Base-by-base conservation (phyloP, 2,888 invertebrate genomes). In the Rhingia rostrata region DNA sequence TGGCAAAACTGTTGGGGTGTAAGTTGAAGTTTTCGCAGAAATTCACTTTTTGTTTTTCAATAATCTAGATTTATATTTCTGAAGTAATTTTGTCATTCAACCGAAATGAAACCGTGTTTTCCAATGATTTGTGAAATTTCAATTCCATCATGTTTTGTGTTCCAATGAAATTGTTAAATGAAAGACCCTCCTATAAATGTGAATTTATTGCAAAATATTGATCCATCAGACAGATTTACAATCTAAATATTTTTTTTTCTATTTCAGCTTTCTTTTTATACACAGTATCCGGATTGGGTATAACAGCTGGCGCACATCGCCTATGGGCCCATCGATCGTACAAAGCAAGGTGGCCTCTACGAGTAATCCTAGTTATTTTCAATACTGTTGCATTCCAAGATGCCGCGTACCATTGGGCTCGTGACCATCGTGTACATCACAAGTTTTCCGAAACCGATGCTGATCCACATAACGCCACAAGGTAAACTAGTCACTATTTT, bases 281-380 rank as follows among this genome's bases (percentile, higher is more conserved):
- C 92, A 92, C 95, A 73, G 91, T 94, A 86, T 95, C 96, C 6
- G 98, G 97, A 4, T 92, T 99, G 81, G 99, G 99, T 14, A 97
- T 99, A 86, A 99, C 99, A 12, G 99, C 98, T 22, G 99, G 99
- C 33, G 98, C 97, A 2, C 99, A 99, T 92, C 93, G 99, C 88
- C 93, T 98, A 37, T 99, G 99, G 98, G 94, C 98, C 0, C 99
- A 99, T 92, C 95, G 96, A 89, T 95, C 98, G 0, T 99, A 98
- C 93, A 98, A 98, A 93, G 99, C 99, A 6, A 97, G 95, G 91
- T 95, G 96, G 94, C 99, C 97, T 0, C 93, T 98, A 4, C 93
- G 96, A 87, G 88, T 97, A 6, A 92, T 99, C 43, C 93, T 99
- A 77, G 94, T 95, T 43, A 87, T 96, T 56, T 95, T 96, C 92